Conservation (phyloP, 2,888 invertebrate species). For the Orchestes rusci region DNA sequence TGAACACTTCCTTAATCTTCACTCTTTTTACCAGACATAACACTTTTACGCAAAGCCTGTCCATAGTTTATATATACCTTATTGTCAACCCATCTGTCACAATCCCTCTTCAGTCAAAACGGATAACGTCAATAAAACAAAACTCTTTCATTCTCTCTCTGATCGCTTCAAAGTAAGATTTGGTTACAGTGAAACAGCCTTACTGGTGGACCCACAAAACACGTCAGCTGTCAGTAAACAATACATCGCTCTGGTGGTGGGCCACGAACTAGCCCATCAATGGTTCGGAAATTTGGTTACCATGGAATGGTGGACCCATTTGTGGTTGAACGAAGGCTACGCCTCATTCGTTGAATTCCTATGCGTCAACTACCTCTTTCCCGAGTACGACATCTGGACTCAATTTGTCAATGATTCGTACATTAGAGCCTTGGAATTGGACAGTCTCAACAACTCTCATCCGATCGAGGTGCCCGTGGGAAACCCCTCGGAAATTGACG, state of each 20-base stretch:
- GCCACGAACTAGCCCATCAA: conserved; percentile 93
- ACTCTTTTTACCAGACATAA: no score
- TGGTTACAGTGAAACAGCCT: conserved; percentile 67
- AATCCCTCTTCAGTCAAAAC: no score
- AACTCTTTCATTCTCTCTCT: no score
- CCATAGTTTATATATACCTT: no score
- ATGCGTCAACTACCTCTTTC: conserved; percentile 87
- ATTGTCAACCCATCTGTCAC: no score
- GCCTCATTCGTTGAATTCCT: conserved; percentile 94
- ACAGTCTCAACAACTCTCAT: conserved; percentile 80
- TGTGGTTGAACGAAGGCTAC: conserved; percentile 86
- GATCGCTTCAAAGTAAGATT: neutral
- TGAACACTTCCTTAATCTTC: no score
- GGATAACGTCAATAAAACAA: no score
- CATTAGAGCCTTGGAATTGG: conserved; percentile 43
- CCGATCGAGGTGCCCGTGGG: conserved; percentile 94
- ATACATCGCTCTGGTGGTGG: conserved; percentile 80
- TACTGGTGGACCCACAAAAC: conserved; percentile 84
- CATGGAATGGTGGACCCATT: conserved; percentile 98
- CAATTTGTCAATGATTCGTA: conserved; percentile 90
- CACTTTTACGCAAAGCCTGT: no score
- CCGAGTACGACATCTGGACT: conserved; percentile 95
- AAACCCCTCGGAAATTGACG: conserved; percentile 91
- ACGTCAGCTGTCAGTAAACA: conserved; percentile 80
- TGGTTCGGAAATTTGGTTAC: conserved; percentile 99